These are phyloP conservation scores for Leptinotarsa juncta DNA, from an alignment of 2,888 invertebrate species.

Conservation along the genomic window DNA sequence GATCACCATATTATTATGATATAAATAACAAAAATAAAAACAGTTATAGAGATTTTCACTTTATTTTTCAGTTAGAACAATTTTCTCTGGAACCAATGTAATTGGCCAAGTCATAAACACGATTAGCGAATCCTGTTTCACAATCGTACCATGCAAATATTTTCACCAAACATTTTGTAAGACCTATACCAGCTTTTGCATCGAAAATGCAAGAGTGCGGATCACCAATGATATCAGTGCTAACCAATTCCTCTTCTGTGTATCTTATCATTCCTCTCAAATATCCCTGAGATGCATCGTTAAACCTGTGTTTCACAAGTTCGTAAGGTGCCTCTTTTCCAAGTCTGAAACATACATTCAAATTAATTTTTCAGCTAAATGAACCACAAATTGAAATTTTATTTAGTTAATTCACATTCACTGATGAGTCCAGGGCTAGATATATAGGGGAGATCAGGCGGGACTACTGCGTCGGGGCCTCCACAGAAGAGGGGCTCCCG, in stretches of 20 bases:
- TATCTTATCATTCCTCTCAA: constrained; percentile 45
- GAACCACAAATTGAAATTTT: too few relatives aligned
- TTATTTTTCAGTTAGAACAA: constrained; percentile 24
- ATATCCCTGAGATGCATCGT: constrained; percentile 45
- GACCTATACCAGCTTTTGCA: constrained; percentile 39
- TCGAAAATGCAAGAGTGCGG: constrained; percentile 47
- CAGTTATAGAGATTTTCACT: neutral
- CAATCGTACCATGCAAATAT: constrained; percentile 50
- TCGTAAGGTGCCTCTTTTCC: constrained; percentile 42
- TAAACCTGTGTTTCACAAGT: constrained; percentile 39
- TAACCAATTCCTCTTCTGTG: constrained; percentile 41
- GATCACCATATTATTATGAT: neutral
- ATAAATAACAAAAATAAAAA: neutral
- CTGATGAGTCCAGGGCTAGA: too few relatives aligned
- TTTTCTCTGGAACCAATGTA: constrained; percentile 56
- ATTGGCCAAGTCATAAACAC: constrained; percentile 65
- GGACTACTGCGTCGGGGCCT: too few relatives aligned
- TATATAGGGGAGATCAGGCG: too few relatives aligned
- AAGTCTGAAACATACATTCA: constrained; percentile 34
- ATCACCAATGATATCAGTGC: constrained; percentile 47
- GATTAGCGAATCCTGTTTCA: constrained; percentile 46
- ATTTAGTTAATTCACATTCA: too few relatives aligned
- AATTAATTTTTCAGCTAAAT: too few relatives aligned
- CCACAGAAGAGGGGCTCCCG: too few relatives aligned
- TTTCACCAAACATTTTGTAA: constrained; percentile 42